Conservation (phyloP, 2,113 vertebrate genomes). For the Butorides virescens region DNA sequence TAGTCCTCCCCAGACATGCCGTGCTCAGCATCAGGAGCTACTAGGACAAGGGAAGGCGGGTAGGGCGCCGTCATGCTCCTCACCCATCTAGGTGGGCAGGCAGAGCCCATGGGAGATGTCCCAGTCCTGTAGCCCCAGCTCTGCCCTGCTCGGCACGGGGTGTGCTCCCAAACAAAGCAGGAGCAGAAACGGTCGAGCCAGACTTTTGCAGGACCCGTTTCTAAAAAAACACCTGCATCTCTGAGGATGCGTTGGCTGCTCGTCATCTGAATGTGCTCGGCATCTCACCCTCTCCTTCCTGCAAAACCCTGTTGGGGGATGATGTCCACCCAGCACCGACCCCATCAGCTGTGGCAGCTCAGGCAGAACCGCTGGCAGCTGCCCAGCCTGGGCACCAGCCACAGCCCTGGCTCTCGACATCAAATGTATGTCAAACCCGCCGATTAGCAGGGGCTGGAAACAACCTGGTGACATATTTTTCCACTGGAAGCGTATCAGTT, state of each 20-base stretch:
- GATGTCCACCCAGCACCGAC: neutral
- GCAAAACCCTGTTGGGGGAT: neutral
- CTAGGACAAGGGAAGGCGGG: neutral
- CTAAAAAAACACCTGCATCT: neutral
- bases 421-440: neutral
- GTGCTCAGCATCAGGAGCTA: neutral
- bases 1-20: neutral
- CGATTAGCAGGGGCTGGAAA: neutral
- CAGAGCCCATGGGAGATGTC: neutral
- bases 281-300: neutral
- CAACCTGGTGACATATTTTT: neutral
- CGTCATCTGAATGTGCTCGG: neutral
- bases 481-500: neutral
- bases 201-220: neutral
- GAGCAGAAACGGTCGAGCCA: neutral
- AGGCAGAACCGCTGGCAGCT: neutral
- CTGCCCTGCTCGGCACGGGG: neutral
- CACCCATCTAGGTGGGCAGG: neutral
- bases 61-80: rapidly evolving
- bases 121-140: neutral
- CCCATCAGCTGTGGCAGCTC: neutral
- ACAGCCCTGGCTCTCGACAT: neutral
- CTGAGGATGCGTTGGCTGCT: neutral
- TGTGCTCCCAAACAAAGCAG: rapidly evolving
- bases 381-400: neutral